Base-by-base conservation (phyloP, 2,113 vertebrate genomes). In the Ceyx cyanopectus region DNA sequence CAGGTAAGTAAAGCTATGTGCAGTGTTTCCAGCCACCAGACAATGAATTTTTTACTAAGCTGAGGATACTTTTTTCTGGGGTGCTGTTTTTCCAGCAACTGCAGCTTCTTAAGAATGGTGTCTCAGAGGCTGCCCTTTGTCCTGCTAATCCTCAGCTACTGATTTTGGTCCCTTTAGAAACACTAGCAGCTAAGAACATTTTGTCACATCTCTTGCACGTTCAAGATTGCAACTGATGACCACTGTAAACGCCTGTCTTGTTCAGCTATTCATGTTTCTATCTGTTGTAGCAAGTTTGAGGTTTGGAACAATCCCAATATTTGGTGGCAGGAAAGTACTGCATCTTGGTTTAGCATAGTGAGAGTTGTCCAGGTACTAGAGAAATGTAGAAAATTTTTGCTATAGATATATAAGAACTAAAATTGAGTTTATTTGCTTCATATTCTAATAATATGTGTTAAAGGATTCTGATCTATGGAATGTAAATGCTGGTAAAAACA, bases 81-180 rank as follows among this genome's bases (percentile, higher is more conserved):
- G 6, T 50, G 23, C 61, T 88, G 3, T 76, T 24, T 84, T 74
- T 84, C 18, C 37, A 80, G 56, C 51, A 87, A 58, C 67, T 62
- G 72, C 56, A 87, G 32, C 45, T 82, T 81, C 93, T 91, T 89
- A 79, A 80, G 85, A 92, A 74, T 29, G 27, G 46, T 43, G 23
- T 22, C 66, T 12, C 41, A 62, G 24, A 41, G 51, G 3, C 46
- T 80, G 37, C 41, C 30, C 27, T 93, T 90, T 77, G 43, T 50
- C 18, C 46, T 80, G 48, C 20, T 94, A 94, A 95, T 94, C 66
- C 46, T 89, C 92, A 92, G 81, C 81, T 96, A 89, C 70, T 93
- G 74, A 1, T 54, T 89, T 93, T 89, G 70, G 81, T 41, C 14
- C 17, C 63, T 50, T 65, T 20, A 37, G 63, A 89, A 92, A 57